These are phyloP conservation scores for Hydroisotoma schaefferi DNA, from an alignment of 2,888 invertebrate genomes.

Conservation along the genomic window DNA sequence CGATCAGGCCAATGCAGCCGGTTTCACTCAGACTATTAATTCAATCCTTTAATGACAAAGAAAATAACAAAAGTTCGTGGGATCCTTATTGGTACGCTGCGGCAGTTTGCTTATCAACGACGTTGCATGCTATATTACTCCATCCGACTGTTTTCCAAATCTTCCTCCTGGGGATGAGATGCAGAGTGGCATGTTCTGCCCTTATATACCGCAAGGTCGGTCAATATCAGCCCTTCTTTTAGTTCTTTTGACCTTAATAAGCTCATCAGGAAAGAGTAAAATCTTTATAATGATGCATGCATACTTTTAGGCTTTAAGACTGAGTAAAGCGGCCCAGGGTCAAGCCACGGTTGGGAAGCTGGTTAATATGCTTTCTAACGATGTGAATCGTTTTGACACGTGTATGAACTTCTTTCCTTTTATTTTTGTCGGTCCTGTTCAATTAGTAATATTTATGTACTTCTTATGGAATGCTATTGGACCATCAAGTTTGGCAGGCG, in stretches of 20 bases:
- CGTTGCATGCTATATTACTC: no score
- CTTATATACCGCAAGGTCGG: conserved; percentile 72
- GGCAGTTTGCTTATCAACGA: no score
- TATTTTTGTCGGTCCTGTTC: conserved; percentile 85
- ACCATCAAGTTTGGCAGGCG: conserved; percentile 68
- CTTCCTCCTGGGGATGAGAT: no score
- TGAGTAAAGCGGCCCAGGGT: conserved; percentile 72
- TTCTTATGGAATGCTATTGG: conserved; percentile 75
- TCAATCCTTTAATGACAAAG: no score
- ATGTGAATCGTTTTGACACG: conserved; percentile 30
- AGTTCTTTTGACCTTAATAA: no score
- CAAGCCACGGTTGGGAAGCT: conserved; percentile 88
- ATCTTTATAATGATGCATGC: not conserved
- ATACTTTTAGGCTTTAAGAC: conserved; percentile 56
- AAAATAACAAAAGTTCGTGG: no score
- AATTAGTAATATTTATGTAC: conserved; percentile 72
- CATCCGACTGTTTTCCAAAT: no score
- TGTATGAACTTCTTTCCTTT: no score
- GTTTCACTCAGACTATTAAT: no score
- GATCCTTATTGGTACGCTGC: no score
- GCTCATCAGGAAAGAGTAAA: not conserved
- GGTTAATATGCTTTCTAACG: conserved; percentile 90
- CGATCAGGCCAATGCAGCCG: no score
- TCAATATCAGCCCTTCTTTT: not conserved
- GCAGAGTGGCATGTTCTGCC: conserved; percentile 76